These are phyloP conservation scores for Standfussiana lucernea DNA, from an alignment of 2,888 invertebrate species.

Conservation along the genomic window DNA sequence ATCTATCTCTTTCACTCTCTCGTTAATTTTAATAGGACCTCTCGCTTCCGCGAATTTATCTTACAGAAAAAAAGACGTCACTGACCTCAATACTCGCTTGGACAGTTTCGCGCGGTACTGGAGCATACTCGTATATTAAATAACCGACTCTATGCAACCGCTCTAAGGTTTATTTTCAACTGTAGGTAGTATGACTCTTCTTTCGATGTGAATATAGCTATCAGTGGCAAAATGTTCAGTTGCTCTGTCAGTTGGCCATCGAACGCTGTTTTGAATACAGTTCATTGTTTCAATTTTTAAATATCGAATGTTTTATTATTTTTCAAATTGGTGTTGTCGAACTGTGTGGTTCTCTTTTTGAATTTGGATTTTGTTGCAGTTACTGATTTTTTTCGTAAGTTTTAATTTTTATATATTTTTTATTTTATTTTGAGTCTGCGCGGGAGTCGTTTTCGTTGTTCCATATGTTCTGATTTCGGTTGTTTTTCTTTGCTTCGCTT, in stretches of 20 bases:
- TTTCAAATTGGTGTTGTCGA: conserved; percentile 52
- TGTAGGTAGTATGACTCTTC: conserved; percentile 50
- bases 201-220: conserved; percentile 66
- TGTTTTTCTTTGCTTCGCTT: neutral
- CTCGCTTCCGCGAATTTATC: conserved; percentile 83
- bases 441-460: conserved; percentile 50
- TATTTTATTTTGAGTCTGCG: conserved; percentile 62
- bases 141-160: conserved; percentile 52
- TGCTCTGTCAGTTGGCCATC: conserved; percentile 64
- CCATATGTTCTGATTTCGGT: conserved; percentile 9
- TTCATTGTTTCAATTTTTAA: conserved; percentile 56
- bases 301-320: conserved; percentile 57
- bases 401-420: conserved; percentile 48
- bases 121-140: neutral
- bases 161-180: conserved; percentile 58
- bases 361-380: conserved; percentile 64
- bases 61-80: conserved; percentile 87
- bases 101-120: conserved; percentile 61
- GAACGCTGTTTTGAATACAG: conserved; percentile 66
- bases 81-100: conserved; percentile 85
- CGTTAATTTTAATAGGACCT: conserved; percentile 62
- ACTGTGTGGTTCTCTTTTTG: conserved; percentile 62
- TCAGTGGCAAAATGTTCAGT: conserved; percentile 78
- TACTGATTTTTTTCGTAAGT: conserved; percentile 63
- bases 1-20: conserved; percentile 68